Percentiles rank a stretch among this genome's conserved stretches.
Conservation (phyloP, 1,140 invertebrate genomes). For the Drosophila aff. region DNA sequence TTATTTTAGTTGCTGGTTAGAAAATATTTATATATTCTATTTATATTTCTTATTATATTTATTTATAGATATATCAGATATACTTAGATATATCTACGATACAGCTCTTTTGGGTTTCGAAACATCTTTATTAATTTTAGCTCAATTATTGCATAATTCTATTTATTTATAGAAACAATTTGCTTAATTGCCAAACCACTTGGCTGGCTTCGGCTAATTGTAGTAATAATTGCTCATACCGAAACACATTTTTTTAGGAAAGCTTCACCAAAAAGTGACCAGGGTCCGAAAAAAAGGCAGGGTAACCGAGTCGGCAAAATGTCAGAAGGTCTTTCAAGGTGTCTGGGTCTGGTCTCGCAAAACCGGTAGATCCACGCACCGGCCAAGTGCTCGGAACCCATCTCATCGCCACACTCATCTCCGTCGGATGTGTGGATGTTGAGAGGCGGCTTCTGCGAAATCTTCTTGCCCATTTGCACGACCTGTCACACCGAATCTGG, state of each 20-base stretch:
- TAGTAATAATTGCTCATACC: neutral
- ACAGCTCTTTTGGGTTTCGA: too few relatives aligned
- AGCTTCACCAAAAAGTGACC: neutral
- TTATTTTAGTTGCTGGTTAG: too few relatives aligned
- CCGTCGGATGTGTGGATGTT: constrained; percentile 20
- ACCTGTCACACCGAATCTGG: constrained; percentile 19
- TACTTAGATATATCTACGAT: too few relatives aligned
- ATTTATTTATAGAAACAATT: constrained; percentile 8
- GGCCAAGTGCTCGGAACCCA: constrained; percentile 4
- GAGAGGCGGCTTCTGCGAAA: constrained; percentile 47
- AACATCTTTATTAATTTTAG: neutral
- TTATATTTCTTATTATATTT: too few relatives aligned
- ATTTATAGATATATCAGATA: too few relatives aligned
- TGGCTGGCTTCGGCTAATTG: neutral
- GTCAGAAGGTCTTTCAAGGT: constrained; percentile 68
- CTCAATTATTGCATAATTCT: neutral
- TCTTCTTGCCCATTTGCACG: constrained; percentile 46
- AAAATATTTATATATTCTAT: too few relatives aligned
- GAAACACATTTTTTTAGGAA: neutral
- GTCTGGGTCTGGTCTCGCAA: constrained; percentile 50
- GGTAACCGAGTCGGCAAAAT: constrained; percentile 40
- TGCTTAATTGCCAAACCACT: neutral
- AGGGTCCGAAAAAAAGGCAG: constrained; percentile 17
- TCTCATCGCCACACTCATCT: constrained; percentile 1
- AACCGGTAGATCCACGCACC: constrained; percentile 60